Base-by-base conservation (phyloP, 2,888 invertebrate genomes). In the Orthosia gothica region DNA sequence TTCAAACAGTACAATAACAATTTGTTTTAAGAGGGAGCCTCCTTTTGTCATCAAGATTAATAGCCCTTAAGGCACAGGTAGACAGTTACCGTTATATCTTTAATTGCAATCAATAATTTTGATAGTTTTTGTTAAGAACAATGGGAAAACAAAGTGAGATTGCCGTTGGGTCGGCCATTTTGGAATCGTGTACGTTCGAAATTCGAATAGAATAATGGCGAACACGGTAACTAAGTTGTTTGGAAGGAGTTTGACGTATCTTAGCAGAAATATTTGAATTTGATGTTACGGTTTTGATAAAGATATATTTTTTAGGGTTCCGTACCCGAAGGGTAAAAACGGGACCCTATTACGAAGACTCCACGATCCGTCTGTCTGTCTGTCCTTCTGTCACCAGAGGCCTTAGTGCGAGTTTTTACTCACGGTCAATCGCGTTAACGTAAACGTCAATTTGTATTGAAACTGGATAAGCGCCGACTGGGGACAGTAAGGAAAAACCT, bases 71-170 rank as follows among this genome's bases (percentile, higher is more conserved):
- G 62, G 52, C 64, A 52, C 74, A 84, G 78, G 76, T 81, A 65
- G 50, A 32, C 45, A 55, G 64, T 69, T 47, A 57, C 50, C 23
- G 55, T 79, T 52, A 79, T 75, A 67, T 75, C 74, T 74, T 47
- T 69, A 70, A 83, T 82, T 71, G 67, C 76, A 73, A 84, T 76
- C 40, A 77, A 74, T 74, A 74, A 74, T 76, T 76, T 65, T 82
- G 59, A 68, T 80, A 77, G 82, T 80, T 80, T 65, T 45, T 52
- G 63, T 50, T 20, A 0, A 18, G 18, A 23, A 76, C 79, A 76
- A 83, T 55, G 40, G 57, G 40, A 15, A 67, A 57, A 67, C 40
- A 45, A 7, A 32, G 12, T 64, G 18, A 59, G 26, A 63, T 49
- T 58, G 59, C 18, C 20, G 16, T 23, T 54, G n/a, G 9, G 7